Evolutionary conservation across 2,888 invertebrate genomes (phyloP).

Genomic region (Dascillus cervinus): DNA sequence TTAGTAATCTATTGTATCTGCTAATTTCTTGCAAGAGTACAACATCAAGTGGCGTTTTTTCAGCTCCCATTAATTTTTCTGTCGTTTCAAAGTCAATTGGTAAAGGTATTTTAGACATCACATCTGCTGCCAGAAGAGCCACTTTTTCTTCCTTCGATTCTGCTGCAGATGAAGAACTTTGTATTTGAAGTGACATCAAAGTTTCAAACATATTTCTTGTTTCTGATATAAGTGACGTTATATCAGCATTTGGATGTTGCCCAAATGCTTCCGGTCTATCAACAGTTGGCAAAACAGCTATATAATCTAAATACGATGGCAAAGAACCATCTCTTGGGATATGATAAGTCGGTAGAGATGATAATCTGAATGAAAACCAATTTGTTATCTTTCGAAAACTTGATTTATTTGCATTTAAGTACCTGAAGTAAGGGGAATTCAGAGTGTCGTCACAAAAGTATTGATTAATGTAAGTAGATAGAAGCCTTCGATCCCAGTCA

Average conservation of each 20-base stretch:
- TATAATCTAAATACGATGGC: conserved; percentile 72
- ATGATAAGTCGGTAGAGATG: conserved; percentile 67
- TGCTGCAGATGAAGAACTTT: conserved; percentile 48
- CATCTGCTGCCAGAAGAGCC: conserved; percentile 59
- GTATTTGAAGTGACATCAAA: conserved; percentile 68
- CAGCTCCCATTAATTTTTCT: conserved; percentile 63
- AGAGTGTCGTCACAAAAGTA: conserved; percentile 69
- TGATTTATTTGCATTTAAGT: background rate
- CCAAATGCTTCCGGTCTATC: conserved; percentile 86
- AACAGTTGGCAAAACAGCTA: conserved; percentile 65
- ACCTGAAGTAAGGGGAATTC: conserved; percentile 58
- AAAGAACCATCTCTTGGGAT: conserved; percentile 77
- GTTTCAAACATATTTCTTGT: conserved; percentile 69
- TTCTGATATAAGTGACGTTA: conserved; percentile 77
- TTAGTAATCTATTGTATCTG: conserved; percentile 58
- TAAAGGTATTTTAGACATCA: conserved; percentile 62
- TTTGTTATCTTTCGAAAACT: background rate
- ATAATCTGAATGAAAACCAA: conserved; percentile 54
- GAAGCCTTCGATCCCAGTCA: conserved; percentile 65
- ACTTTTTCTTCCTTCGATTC: conserved; percentile 67
- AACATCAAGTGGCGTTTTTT: conserved; percentile 73
- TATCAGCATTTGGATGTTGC: conserved; percentile 85
- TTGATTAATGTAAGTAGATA: conserved; percentile 76
- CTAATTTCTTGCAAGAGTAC: conserved; percentile 73
- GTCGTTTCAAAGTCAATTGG: conserved; percentile 72